Evolutionary conservation across 2,888 invertebrate genomes (phyloP).

Genomic region (Oxyteleia sp.): DNA sequence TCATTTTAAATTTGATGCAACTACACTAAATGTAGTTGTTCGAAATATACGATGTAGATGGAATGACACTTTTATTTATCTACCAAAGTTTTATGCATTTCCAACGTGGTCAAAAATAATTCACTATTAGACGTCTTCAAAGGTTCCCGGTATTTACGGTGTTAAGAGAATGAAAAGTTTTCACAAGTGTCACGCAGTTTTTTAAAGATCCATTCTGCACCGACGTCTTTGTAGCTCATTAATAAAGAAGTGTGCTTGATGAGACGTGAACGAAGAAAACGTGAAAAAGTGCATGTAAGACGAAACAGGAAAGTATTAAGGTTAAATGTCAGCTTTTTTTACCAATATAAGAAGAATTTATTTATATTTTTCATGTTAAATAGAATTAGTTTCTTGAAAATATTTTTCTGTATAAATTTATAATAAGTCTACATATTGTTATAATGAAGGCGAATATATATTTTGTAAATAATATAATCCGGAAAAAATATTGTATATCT

Average conservation of each 20-base stretch:
- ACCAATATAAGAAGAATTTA: no score
- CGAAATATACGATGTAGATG: conserved; percentile 8
- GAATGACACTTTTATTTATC: neutral
- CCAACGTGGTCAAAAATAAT: conserved; percentile 2
- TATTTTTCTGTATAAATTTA: no score
- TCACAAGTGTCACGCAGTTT: conserved; percentile 56
- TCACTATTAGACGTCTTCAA: conserved; percentile 41
- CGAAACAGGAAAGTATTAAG: conserved; percentile 21
- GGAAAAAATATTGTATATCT: no score
- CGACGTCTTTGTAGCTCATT: conserved; percentile 79
- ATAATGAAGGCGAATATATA: no score
- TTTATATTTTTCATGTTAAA: no score
- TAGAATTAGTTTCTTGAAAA: no score
- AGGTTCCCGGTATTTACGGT: conserved; percentile 21
- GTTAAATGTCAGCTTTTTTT: neutral
- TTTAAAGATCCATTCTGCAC: conserved; percentile 75
- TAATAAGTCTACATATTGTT: no score
- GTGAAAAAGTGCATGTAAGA: conserved; percentile 29
- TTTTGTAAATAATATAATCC: no score
- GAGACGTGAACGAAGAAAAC: conserved; percentile 73
- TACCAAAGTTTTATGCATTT: neutral
- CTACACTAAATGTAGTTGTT: conserved; percentile 10
- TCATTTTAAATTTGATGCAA: no score
- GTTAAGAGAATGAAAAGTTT: conserved; percentile 43
- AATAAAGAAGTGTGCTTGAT: conserved; percentile 83